Evolutionary conservation across 2,888 invertebrate genomes (phyloP).

Genomic region (Fissipunctia ypsillon): DNA sequence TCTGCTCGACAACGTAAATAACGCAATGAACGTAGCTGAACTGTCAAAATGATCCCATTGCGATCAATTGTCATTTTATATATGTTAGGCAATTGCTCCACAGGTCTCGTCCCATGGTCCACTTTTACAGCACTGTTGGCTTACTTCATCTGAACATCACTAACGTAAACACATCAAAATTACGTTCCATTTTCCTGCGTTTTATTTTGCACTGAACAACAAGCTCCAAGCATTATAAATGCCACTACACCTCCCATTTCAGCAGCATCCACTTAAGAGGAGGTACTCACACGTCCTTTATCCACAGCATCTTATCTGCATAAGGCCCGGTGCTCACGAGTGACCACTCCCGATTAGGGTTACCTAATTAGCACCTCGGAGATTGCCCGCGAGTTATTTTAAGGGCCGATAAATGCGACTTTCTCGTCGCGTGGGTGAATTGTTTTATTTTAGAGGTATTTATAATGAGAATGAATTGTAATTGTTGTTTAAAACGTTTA

Average conservation of each 20-base stretch:
- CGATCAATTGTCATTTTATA: no score
- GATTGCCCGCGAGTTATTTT: slow-evolving; percentile 64
- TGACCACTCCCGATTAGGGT: slow-evolving; percentile 70
- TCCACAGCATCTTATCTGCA: slow-evolving; percentile 63
- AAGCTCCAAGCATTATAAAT: not conserved
- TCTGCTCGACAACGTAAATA: no score
- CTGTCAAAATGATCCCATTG: no score
- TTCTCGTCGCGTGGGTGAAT: slow-evolving; percentile 52
- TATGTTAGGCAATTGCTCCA: no score
- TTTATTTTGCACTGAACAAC: slow-evolving; percentile 1
- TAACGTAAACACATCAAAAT: not conserved
- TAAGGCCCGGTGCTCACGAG: slow-evolving; percentile 58
- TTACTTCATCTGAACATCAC: not conserved
- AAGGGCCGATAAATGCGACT: slow-evolving; percentile 67
- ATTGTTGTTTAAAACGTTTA: slow-evolving; percentile 36
- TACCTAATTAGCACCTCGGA: slow-evolving; percentile 72
- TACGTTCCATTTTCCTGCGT: no score
- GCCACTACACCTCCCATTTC: slow-evolving; percentile 21
- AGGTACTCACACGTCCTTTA: slow-evolving; percentile 44
- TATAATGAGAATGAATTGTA: slow-evolving; percentile 59
- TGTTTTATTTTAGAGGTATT: slow-evolving; percentile 54
- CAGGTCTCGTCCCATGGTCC: no score
- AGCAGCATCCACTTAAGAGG: slow-evolving; percentile 42
- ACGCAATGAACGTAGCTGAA: no score
- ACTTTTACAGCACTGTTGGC: no score